Conservation (phyloP, 1,140 invertebrate genomes). For the Solenopsis invicta region DNA sequence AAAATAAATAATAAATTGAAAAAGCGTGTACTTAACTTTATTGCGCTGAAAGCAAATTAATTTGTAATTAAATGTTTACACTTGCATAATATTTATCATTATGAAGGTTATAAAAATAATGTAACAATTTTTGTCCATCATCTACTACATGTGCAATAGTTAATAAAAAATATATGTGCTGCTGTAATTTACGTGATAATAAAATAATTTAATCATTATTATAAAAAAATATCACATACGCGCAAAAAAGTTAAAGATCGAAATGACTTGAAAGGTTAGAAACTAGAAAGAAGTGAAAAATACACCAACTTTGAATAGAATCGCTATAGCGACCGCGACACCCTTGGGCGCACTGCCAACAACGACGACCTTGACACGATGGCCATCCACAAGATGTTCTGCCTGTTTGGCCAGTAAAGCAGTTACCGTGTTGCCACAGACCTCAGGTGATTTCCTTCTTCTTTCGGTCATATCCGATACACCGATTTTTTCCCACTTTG, state of each 20-base stretch:
- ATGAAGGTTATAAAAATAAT: not conserved
- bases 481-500: not conserved
- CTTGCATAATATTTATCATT: not conserved
- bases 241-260: not conserved
- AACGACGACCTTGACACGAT: conserved; percentile 82
- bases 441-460: conserved; percentile 70
- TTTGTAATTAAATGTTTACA: conserved; percentile 1
- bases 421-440: conserved; percentile 75
- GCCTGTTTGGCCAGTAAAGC: conserved; percentile 81
- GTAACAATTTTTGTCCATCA: not conserved
- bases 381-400: conserved; percentile 76
- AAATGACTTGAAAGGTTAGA: conserved; percentile 7
- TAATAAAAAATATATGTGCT: conserved; percentile 3
- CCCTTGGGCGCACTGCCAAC: conserved; percentile 80
- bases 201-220: not conserved
- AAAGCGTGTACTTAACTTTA: not conserved
- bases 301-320: conserved; percentile 81
- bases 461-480: conserved; percentile 65
- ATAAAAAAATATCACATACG: not conserved
- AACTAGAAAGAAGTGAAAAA: not conserved
- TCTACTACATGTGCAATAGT: not conserved
- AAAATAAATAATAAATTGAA: not conserved
- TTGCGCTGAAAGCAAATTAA: not conserved
- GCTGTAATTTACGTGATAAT: not conserved
- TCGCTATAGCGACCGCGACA: conserved; percentile 79